These are phyloP conservation scores for Neoarius graeffei DNA, from an alignment of 2,113 vertebrate species.

Conservation along the genomic window DNA sequence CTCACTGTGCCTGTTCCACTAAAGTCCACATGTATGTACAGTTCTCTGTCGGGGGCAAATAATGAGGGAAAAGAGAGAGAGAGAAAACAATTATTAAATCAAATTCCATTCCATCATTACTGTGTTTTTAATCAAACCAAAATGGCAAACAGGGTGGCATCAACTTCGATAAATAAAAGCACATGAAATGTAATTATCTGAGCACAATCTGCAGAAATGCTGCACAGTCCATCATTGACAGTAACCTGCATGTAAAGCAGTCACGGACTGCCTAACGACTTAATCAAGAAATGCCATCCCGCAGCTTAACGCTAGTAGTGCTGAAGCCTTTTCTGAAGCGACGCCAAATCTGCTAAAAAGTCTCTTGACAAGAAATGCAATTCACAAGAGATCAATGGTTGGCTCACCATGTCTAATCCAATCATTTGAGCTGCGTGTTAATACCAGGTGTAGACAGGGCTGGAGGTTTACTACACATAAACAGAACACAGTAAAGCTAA, in stretches of 20 bases:
- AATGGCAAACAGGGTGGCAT: not conserved
- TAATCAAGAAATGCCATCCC: not conserved
- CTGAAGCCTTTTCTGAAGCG: not conserved
- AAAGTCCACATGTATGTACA: conserved; percentile 25
- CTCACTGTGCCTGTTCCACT: conserved; percentile 32
- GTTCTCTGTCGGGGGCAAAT: conserved; percentile 18
- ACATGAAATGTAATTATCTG: not conserved
- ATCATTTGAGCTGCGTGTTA: not conserved
- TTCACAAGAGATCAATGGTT: not conserved
- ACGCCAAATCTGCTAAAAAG: not conserved
- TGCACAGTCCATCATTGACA: not conserved
- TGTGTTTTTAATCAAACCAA: not conserved
- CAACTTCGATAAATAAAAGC: not conserved
- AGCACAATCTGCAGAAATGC: not conserved
- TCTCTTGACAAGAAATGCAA: not conserved
- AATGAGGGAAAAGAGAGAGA: not conserved
- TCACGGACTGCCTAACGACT: not conserved
- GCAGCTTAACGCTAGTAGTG: not conserved
- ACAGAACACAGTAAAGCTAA: not conserved
- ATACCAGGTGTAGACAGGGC: not conserved
- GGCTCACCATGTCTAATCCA: not conserved
- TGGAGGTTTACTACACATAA: not conserved
- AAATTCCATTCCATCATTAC: not conserved
- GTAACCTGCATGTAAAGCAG: not conserved
- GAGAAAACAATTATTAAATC: not conserved